Base-by-base conservation (phyloP, 2,797 vertebrate species). In the Merluccius polli region DNA sequence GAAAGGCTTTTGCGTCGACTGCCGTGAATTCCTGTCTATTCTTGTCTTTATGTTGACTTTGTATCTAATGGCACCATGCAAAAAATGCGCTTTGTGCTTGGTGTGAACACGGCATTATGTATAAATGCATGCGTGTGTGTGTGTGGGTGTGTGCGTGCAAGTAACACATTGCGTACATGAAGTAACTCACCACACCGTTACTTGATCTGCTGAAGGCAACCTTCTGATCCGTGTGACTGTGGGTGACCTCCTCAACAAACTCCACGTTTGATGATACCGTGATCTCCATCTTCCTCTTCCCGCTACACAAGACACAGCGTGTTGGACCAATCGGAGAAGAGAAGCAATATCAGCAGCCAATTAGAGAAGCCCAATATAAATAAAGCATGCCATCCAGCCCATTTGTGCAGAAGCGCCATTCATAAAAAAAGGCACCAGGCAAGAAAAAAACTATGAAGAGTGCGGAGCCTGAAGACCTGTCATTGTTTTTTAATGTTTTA, bases 191-290 rank as follows among this genome's bases (percentile, higher is more conserved):
- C 81, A 74, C 33, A 33, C 4, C 6, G n/a, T n/a, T n/a, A 6
- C 0, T 27, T 29, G 69, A 24, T 15, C 0, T 8, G 2, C 13
- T 29, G 71, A 1, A 2, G n/a, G 0, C 38, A 65, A 84, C 67
- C 1, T 72, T 63, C 27, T 78, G 29, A 0, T 0, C n/a, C 8
- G 1, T 0, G 32, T 81, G 35, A 24, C 6, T 33, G 70, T 90
- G 91, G 48, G 83, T 74, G 73, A 97, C 72, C 63, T 81, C 91
- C 72, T 98, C 96, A 63, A 95, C 92, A 76, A 95, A 89, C 38
- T 95, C 88, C 81, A 97, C 83, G 77, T 95, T 92, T 75, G 86
- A n/a, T n/a, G n/a, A 92, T 33, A 96, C 97, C 7, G 0, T 33
- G 0, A 96, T 76, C 7, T 79, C 90, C 86, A 97, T 88, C 21